Evolutionary conservation across 2,888 invertebrate species (phyloP), one percentile per base, ranked within the genome.

Genomic region (Euzetes globulus): DNA sequence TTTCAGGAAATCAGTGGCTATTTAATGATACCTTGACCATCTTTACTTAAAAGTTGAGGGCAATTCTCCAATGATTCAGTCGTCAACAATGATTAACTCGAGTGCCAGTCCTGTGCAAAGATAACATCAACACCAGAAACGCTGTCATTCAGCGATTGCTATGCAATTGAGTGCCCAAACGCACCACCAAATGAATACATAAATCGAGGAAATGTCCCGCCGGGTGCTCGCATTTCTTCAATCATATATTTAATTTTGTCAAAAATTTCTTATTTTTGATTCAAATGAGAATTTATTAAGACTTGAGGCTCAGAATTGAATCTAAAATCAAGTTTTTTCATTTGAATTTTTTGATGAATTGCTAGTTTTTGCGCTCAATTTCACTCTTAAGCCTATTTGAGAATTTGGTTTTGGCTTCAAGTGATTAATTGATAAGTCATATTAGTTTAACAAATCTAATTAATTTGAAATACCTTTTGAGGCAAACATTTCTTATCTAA

Each of bases 21-120:
- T n/a, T n/a, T n/a, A n/a, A n/a, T n/a, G n/a, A 15, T 52, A 52
- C 52, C 15, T 6, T n/a, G n/a, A 3, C 19, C n/a, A 19, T 5
- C n/a, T n/a, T 1, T 19, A 3, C 19, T 52, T n/a, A 2, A 19
- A 15, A 52, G 19, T 19, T 5, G 19, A 52, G 19, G 3, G 4
- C 52, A 19, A 52, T 52, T 52, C 52, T n/a, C 19, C 52, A 52
- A 19, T 52, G 52, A 52, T 52, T 52, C 52, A 52, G 52, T 52
- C n/a, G 52, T 52, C 52, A 52, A 52, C 52, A 17, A 52, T 52
- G 52, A 52, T 52, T 52, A 52, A 52, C 52, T 52, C 52, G 52
- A 52, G 52, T 52, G 19, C 52, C 52, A 52, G 52, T 19, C 6
- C 52, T 52, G 19, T 17, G 52, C 52, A 19, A 6, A n/a, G 52